Evolutionary conservation across 2,888 invertebrate genomes (phyloP).

Genomic region (Mythimna impura): DNA sequence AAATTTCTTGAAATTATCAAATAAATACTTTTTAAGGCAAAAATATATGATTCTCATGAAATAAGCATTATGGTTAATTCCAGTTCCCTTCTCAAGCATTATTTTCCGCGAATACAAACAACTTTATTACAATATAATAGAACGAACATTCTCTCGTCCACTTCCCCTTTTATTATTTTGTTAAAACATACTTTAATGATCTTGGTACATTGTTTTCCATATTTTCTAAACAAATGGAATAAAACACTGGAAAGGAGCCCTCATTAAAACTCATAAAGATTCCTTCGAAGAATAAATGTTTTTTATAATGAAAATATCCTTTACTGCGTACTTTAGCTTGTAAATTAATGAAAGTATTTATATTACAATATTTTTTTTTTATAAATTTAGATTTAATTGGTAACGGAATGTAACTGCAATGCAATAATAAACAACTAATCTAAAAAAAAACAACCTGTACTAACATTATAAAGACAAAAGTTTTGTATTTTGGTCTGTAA

Average conservation of each 20-base stretch:
- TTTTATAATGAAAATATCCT: constrained; percentile 20
- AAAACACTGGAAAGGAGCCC: constrained; percentile 37
- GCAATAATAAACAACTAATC: too few species aligned
- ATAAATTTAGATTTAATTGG: too few species aligned
- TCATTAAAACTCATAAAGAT: constrained; percentile 59
- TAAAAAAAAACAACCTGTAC: too few species aligned
- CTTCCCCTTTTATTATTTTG: constrained; percentile 52
- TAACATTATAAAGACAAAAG: too few species aligned
- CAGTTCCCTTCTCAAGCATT: constrained; percentile 11
- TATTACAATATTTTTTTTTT: too few species aligned
- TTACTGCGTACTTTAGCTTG: constrained; percentile 21
- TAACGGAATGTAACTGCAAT: too few species aligned
- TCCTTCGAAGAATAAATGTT: constrained; percentile 30
- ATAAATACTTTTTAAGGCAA: background rate
- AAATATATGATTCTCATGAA: background rate
- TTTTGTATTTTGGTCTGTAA: too few species aligned
- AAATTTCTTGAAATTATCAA: background rate
- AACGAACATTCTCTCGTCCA: constrained; percentile 20
- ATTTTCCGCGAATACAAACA: constrained; percentile 31
- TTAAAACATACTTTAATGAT: constrained; percentile 57
- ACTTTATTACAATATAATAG: constrained; percentile 29
- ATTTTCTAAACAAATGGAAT: constrained; percentile 56
- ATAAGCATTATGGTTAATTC: background rate
- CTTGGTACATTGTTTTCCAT: constrained; percentile 35
- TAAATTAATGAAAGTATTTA: constrained; percentile 15